Base-by-base conservation (phyloP, 1,140 invertebrate species). In the Ctenoplectra terminalis region DNA sequence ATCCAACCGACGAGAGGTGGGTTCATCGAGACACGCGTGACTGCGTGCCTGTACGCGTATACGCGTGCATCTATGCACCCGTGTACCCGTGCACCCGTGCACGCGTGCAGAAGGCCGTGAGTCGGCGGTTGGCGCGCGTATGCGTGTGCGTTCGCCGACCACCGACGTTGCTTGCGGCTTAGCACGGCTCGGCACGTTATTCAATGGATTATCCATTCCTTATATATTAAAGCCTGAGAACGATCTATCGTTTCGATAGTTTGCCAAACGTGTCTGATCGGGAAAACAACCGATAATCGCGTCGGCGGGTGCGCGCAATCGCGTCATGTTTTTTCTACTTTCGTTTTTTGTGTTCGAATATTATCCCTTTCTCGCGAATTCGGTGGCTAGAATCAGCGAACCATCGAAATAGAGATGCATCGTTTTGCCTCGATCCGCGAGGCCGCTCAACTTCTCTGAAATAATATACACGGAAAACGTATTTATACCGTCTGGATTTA, bases 171-270 rank as follows among this genome's bases (percentile, higher is more conserved):
- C 82, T 90, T 72, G 87, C 87, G 84, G 88, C 86, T 90, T 88
- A 89, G 83, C 84, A 67, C 86, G 84, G 56, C 85, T 73, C 73
- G 75, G 79, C 88, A 87, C 90, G 91, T 92, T 92, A 92, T 91
- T 92, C 90, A 92, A 87, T 70, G 89, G 89, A 91, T 92, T 92
- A 92, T 91, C 91, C 90, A 85, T 91, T 90, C 90, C 91, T 92
- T 92, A 90, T 90, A 86, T 88, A 87, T 84, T 92, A 89, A 89
- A 90, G 83, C 86, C 81, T 61, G 74, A 86, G 83, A 77, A 90
- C 86, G 87, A 91, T 91, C 87, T 85, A 91, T 91, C 61, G 82
- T 79, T 48, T 37, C 80, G 77, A 81, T 84, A 74, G 80, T 85
- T 83, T 82, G 81, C 43, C n/a, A n/a, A 72, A 60, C 58, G 31